Evolutionary conservation across 1,140 invertebrate genomes (phyloP).

Genomic region (Scaptodrosophila lebanonensis): DNA sequence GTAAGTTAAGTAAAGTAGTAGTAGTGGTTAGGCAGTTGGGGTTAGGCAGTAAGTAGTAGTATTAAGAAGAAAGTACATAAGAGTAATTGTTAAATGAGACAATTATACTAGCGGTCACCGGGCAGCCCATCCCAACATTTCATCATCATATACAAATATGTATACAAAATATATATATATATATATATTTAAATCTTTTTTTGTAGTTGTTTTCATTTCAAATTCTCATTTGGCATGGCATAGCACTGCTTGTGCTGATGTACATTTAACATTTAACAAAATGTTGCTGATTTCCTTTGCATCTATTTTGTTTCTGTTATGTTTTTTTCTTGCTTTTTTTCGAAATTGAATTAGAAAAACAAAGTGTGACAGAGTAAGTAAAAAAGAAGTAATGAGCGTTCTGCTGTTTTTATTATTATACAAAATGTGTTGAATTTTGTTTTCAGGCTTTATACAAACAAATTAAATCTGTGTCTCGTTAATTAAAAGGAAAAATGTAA

Average conservation of each 20-base stretch:
- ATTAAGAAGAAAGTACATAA: constrained; percentile 72
- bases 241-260: constrained; percentile 32
- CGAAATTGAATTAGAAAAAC: constrained; percentile 61
- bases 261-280: constrained; percentile 21
- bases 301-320: constrained; percentile 20
- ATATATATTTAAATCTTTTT: constrained; percentile 9
- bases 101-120: constrained; percentile 77
- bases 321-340: constrained; percentile 26
- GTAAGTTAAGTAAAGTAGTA: constrained; percentile 51
- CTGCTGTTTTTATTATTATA: constrained; percentile 41
- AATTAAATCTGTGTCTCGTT: constrained; percentile 21
- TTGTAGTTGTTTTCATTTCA: constrained; percentile 20
- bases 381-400: constrained; percentile 49
- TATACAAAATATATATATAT: constrained; percentile 45
- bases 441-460: constrained; percentile 37
- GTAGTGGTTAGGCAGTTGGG: constrained; percentile 54
- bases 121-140: constrained; percentile 78
- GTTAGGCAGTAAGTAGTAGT: constrained; percentile 69
- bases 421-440: constrained; percentile 54
- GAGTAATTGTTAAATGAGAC: constrained; percentile 75
- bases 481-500: constrained; percentile 38
- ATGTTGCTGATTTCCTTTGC: constrained; percentile 56
- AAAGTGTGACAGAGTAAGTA: constrained; percentile 59
- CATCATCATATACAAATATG: constrained; percentile 72
- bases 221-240: constrained; percentile 37